These are phyloP conservation scores for Tenrec ecaudatus DNA, from an alignment of 2,113 vertebrate genomes.

Conservation along the genomic window DNA sequence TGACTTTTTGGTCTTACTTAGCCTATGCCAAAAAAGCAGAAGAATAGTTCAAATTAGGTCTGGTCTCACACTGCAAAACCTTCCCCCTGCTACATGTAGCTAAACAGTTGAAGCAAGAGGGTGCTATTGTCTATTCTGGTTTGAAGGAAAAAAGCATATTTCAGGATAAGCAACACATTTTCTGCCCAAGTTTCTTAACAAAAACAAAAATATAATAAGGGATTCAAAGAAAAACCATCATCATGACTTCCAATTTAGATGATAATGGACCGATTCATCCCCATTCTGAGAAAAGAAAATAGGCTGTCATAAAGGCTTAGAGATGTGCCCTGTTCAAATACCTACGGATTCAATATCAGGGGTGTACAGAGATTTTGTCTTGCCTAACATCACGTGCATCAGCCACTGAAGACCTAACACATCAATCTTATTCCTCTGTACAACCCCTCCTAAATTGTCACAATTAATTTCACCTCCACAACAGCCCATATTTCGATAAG, in stretches of 20 bases:
- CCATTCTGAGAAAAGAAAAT: conserved; percentile 36
- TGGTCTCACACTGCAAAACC: neutral
- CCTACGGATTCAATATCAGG: conserved; percentile 29
- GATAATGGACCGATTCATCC: conserved; percentile 47
- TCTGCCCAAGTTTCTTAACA: conserved; percentile 56
- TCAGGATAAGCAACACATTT: conserved; percentile 23
- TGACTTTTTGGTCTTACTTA: neutral
- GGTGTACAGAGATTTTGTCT: conserved; percentile 43
- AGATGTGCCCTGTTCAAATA: neutral
- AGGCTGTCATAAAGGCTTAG: conserved; percentile 1
- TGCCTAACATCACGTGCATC: conserved; percentile 16
- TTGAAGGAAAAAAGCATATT: conserved; percentile 30
- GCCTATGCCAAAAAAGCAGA: conserved; percentile 20
- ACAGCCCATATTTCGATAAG: conserved; percentile 36
- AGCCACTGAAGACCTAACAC: conserved; percentile 25
- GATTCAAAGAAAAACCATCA: conserved; percentile 31
- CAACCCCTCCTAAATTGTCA: conserved; percentile 66
- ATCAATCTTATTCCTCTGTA: conserved; percentile 51
- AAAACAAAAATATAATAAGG: conserved; percentile 44
- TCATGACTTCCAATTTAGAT: conserved; percentile 52
- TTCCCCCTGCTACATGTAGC: neutral
- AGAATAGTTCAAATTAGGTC: conserved; percentile 26
- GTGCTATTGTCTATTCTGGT: neutral
- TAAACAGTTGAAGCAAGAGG: conserved; percentile 23
- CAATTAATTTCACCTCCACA: conserved; percentile 61